Evolutionary conservation across 2,797 vertebrate species (phyloP), one percentile per base, ranked within the genome.

Genomic region (Eulemur mongoz): DNA sequence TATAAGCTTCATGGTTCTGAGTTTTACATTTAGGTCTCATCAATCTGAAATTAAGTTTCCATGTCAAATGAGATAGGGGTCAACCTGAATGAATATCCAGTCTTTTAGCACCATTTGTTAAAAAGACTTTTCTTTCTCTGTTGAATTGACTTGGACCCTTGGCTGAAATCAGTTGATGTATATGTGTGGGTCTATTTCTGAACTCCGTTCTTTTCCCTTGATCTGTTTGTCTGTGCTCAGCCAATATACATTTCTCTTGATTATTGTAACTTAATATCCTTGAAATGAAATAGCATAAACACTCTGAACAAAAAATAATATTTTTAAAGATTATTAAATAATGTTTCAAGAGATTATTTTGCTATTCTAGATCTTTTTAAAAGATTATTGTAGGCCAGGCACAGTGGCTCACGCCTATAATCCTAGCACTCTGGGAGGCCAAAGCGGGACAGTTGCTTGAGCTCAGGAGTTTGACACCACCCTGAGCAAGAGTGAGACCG

Each of bases 311-410:
- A 89, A 91, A 93, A 89, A n/a, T 79, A 73, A 23, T 57, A 48
- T 79, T n/a, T 59, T 91, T 72, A n/a, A 93, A 93, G 67, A 79
- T 91, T 72, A 79, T 89, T 50, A 78, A 25, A 35, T 70, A 93
- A 61, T 70, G 7, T 78, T 80, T 78, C 20, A 57, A 81, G 63
- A 91, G 50, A 59, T 72, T 50, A 45, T 79, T 88, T 90, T 78
- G 32, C 38, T 72, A 65, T 65, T 89, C 45, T 72, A 78, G 35
- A 48, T 59, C 25, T 69, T 67, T 87, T 57, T 72, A 22, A 27
- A 25, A 95, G n/a, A 86, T 90, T 61, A 22, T 79, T 69, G 88
- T 89, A 38, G 27, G 27, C 59, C 27, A 4, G 59, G 59, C 48
- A 50, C 59, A 30, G 59, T 61, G 27, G 59, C 59, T 61, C 59